phyloP scores from a whole-genome alignment of 2,797 vertebrate genomes.

The Enteromius mattozi region DNA sequence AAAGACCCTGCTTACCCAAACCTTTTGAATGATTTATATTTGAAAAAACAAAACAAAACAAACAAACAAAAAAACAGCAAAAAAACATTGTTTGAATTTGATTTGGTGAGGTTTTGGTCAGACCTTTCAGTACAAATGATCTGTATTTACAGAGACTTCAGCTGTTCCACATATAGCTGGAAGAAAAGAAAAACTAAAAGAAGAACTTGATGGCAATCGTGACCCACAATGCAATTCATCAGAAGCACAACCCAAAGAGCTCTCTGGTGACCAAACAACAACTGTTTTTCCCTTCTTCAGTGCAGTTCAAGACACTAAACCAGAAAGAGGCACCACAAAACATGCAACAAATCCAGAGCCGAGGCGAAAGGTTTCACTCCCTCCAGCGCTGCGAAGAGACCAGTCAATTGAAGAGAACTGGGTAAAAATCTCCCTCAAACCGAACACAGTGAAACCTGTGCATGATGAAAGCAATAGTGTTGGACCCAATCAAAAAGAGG shows the following conservation, averaged over 20 bases:
- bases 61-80: too few relatives aligned
- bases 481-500: conserved; percentile 22
- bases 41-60: background rate
- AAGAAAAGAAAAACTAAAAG: background rate
- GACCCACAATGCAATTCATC: conserved; percentile 24
- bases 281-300: background rate
- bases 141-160: conserved; percentile 4
- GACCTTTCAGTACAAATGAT: background rate
- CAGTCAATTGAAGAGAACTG: conserved; percentile 54
- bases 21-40: background rate
- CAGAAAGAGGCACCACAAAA: background rate
- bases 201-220: conserved; percentile 6
- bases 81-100: background rate
- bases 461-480: conserved; percentile 1
- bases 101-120: background rate
- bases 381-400: conserved; percentile 45
- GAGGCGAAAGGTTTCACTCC: conserved; percentile 28
- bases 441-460: background rate
- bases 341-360: conserved; percentile 29
- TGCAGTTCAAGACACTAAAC: conserved; percentile 19
- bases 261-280: background rate
- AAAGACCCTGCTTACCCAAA: background rate
- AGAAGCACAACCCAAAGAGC: conserved; percentile 23
- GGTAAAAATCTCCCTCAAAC: conserved; percentile 46
- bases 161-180: background rate